Evolutionary conservation across 2,888 invertebrate species (phyloP), one percentile per base, ranked within the genome.

Genomic region (Pegoplata infirma): DNA sequence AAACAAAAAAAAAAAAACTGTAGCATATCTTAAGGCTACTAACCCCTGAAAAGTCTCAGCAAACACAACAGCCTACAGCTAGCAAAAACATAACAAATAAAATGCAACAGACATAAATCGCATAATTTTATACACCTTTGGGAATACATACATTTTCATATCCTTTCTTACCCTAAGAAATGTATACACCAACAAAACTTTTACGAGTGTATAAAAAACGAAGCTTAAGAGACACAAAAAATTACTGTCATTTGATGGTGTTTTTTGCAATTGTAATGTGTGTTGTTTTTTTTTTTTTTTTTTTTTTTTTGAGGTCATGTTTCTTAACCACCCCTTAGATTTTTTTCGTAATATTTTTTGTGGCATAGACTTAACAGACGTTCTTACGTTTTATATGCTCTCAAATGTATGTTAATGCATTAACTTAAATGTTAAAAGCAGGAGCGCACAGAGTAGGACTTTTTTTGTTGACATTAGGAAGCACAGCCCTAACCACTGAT

Each of bases 71-170:
- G 16, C 1, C n/a, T n/a, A n/a, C n/a, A n/a, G n/a, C n/a, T n/a
- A n/a, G n/a, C n/a, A n/a, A n/a, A n/a, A 12, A 32, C n/a, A 19
- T 17, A 74, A 32, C 63, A 46, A 71, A 63, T 58, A 53, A 74
- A 77, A 67, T 71, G 67, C 76, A 76, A 78, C 80, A 76, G 72
- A 40, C 78, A 77, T 82, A 82, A 82, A 81, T 79, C 75, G 79
- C 75, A 75, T 79, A 79, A 81, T 81, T 81, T 81, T 80, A 79
- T 47, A 73, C 80, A 82, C 82, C 81, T 82, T 81, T 64, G 82
- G 82, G 82, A 82, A 82, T 82, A n/a, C n/a, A n/a, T n/a, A n/a
- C n/a, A 77, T 40, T 55, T 8, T 28, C 17, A 12, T 46, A 44
- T 17, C 32, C 23, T 10, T 53, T 53, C n/a, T 8, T 14, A 7